Evolutionary conservation across 2,797 vertebrate species (phyloP).

Genomic region (Lepilemur ruficaudatus): DNA sequence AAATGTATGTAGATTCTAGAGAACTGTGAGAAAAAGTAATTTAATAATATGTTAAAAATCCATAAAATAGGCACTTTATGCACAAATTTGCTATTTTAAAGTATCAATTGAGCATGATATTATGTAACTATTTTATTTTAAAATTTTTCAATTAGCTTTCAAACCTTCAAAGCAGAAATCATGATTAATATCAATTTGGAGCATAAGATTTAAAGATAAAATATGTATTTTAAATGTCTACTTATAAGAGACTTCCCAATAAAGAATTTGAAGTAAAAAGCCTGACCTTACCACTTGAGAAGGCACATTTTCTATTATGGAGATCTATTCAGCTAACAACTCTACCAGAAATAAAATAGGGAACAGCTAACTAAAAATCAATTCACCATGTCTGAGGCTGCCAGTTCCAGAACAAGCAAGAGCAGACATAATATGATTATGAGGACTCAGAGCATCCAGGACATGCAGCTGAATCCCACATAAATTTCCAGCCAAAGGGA

Average conservation of each 20-base stretch:
- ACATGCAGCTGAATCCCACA: constrained; percentile 12
- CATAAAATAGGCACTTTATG: background rate
- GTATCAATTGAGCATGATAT: background rate
- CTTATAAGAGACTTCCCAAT: background rate
- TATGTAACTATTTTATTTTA: background rate
- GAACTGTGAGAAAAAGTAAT: background rate
- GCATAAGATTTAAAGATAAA: background rate
- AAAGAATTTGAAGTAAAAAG: background rate
- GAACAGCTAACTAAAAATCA: constrained; percentile 40
- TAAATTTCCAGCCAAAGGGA: constrained; percentile 2
- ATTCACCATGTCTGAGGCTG: background rate
- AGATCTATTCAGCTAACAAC: background rate
- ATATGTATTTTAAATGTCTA: background rate
- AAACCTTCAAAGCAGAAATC: background rate
- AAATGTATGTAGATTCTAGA: background rate
- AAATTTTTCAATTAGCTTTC: background rate
- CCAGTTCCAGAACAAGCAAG: background rate
- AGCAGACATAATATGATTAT: constrained; percentile 42
- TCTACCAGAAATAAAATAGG: constrained; percentile 37
- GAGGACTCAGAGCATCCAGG: constrained; percentile 1
- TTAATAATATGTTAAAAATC: background rate
- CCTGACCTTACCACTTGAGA: background rate
- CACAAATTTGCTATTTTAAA: background rate
- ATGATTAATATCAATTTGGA: background rate
- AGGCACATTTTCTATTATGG: background rate